phyloP scores from a whole-genome alignment of 2,888 invertebrate species.

The Synergus umbraculus region DNA sequence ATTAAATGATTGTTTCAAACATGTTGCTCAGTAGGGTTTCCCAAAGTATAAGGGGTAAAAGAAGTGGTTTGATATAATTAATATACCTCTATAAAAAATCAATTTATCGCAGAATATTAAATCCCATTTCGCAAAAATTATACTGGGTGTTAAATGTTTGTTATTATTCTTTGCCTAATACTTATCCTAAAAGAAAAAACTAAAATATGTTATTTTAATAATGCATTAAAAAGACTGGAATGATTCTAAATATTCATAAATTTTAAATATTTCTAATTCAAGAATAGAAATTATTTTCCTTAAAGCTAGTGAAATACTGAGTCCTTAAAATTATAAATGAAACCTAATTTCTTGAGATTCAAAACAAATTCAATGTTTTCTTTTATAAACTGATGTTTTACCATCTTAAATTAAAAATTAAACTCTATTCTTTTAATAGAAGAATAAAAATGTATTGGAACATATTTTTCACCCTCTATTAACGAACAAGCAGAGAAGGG shows the following conservation, averaged over 20 bases:
- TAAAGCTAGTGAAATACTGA: background rate
- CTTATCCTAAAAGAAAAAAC: background rate
- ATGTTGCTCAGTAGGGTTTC: constrained; percentile 51
- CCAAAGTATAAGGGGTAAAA: constrained; percentile 38
- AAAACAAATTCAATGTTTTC: too few species aligned
- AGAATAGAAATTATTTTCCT: background rate
- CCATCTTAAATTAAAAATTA: too few species aligned
- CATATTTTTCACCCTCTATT: constrained; percentile 7
- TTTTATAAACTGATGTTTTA: too few species aligned
- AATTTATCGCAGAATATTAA: constrained; percentile 8
- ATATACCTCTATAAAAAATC: background rate
- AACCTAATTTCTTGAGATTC: too few species aligned
- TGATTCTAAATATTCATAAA: background rate
- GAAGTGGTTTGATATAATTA: constrained; percentile 41
- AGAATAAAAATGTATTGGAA: background rate
- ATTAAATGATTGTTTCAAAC: constrained; percentile 50
- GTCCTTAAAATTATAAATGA: too few species aligned
- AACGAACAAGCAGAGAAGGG: constrained; percentile 1
- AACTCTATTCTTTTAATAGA: too few species aligned
- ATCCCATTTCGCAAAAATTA: background rate
- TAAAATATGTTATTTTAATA: background rate
- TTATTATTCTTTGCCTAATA: background rate
- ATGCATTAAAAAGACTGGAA: background rate
- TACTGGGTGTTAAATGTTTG: background rate
- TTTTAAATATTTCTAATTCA: background rate